Base-by-base conservation (phyloP, 2,113 vertebrate genomes). In the Chloroceryle aenea region DNA sequence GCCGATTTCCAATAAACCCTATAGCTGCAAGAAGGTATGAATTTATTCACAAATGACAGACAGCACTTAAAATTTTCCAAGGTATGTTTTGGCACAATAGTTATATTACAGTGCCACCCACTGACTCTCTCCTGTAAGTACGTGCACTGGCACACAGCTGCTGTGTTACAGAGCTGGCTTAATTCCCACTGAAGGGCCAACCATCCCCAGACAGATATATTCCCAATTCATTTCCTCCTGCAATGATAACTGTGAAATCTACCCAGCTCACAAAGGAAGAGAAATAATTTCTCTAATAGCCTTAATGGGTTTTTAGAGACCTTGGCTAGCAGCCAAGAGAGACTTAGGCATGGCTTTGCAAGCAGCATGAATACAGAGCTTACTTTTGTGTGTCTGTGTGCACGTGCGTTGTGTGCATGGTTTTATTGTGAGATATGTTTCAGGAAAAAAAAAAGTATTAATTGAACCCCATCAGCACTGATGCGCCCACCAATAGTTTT, bases 51-150 rank as follows among this genome's bases (percentile, higher is more conserved):
- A 93, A 94, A 92, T 93, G 88, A 61, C 62, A 90, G 88, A 53
- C 27, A 95, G 79, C 68, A 45, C 56, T 61, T 58, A 55, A 14
- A 55, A 91, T 95, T 61, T 83, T 76, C 32, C 29, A 15, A 13
- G 63, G 1, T 16, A 8, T 52, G 34, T 90, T 8, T 27, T 21
- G 36, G 20, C 22, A 89, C 94, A 98, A 98, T 48, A 47, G 90
- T 97, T 98, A 98, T 98, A 98, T 98, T 98, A 95, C 94, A 98
- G 98, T 98, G 99, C 99, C 99, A 98, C 98, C 99, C 97, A 97
- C 98, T 98, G 99, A 98, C 97, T 75, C 66, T 73, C 52, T 12
- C 42, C 61, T 96, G 97, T 97, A 97, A 98, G 96, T 98, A 97
- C 98, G 75, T 48, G 82, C 62, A 59, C 77, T 68, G 62, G 95